Base-by-base conservation (phyloP, 2,888 invertebrate genomes). In the Masnerella sp. region DNA sequence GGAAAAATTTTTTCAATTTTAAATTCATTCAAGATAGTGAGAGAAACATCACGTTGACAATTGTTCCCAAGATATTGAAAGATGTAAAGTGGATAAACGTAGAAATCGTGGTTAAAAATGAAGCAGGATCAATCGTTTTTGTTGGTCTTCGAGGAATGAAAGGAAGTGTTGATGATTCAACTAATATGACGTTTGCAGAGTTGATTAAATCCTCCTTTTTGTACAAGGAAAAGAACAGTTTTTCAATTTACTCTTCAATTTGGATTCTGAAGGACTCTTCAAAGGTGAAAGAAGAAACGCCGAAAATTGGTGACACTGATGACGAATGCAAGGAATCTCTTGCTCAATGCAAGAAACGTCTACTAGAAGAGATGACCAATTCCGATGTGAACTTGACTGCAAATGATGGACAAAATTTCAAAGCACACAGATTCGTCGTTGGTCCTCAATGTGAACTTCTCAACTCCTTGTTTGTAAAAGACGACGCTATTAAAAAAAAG, bases 341-440 rank as follows among this genome's bases (percentile, higher is more conserved):
- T 11, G 25, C 22, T 14, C n/a, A 12, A 5, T 42, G 9, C 7
- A 20, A 30, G 4, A 22, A 11, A 4, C 18, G 17, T 5, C 34
- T 67, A 5, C 58, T 7, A 12, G 18, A 42, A 8, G 32, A 40
- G 5, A 34, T 17, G 12, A 14, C 25, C 2, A 20, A 49, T 15
- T 12, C 2, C 22, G 67, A 67, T 34, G 34, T 58, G 3, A 9
- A 34, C 2, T 32, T 65, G 1, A 1, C 2, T 1, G 22, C 49
- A 5, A n/a, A n/a, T n/a, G 18, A 42, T n/a, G 14, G 42, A 0
- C 0, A 34, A 2, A 17, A 42, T 1, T 32, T 67, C 14, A 8
- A 9, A 2, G 58, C 32, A 1, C 67, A 67, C 14, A 58, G 18
- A 11, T 42, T 40, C n/a, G 28, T 67, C 25, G 5, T 65, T 1